Conservation (phyloP, 2,797 vertebrate species). For the Fistularia commersonii region DNA sequence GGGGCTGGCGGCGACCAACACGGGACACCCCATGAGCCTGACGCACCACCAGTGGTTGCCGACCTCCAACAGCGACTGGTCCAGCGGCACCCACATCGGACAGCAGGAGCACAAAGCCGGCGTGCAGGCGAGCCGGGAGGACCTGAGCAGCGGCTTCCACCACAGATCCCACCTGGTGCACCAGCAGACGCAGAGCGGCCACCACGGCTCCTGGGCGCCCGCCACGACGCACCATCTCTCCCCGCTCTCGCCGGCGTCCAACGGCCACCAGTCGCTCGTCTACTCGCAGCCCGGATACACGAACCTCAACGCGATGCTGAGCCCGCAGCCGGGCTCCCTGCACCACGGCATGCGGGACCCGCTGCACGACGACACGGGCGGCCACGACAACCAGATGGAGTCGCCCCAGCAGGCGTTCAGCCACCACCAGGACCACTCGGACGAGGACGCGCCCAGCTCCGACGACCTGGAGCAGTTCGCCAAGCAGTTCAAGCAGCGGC, state of each 20-base stretch:
- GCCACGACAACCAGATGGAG: constrained; percentile 87
- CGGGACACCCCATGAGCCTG: constrained; percentile 92
- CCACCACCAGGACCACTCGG: constrained; percentile 88
- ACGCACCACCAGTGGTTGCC: constrained; percentile 96
- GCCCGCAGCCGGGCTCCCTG: constrained; percentile 84
- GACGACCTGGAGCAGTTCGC: constrained; percentile 97
- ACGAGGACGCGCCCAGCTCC: constrained; percentile 93
- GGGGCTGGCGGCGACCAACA: constrained; percentile 90
- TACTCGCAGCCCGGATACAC: constrained; percentile 94
- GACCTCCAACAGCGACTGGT: constrained; percentile 89
- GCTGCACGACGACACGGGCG: constrained; percentile 85
- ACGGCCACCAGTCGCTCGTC: constrained; percentile 89
- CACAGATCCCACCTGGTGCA: constrained; percentile 91
- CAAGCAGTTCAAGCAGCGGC: no score
- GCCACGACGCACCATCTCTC: constrained; percentile 88
- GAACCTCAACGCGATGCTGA: constrained; percentile 90
- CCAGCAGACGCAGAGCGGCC: constrained; percentile 82
- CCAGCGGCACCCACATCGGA: constrained; percentile 82
- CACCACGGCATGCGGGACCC: constrained; percentile 92
- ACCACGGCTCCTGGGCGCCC: constrained; percentile 89
- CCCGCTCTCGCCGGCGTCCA: constrained; percentile 87
- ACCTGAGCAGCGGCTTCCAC: constrained; percentile 86
- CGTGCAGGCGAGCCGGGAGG: constrained; percentile 82
- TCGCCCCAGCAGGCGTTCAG: constrained; percentile 87
- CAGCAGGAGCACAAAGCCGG: constrained; percentile 83